Base-by-base conservation (phyloP, 2,888 invertebrate species). In the Acanthosepion esculentum region DNA sequence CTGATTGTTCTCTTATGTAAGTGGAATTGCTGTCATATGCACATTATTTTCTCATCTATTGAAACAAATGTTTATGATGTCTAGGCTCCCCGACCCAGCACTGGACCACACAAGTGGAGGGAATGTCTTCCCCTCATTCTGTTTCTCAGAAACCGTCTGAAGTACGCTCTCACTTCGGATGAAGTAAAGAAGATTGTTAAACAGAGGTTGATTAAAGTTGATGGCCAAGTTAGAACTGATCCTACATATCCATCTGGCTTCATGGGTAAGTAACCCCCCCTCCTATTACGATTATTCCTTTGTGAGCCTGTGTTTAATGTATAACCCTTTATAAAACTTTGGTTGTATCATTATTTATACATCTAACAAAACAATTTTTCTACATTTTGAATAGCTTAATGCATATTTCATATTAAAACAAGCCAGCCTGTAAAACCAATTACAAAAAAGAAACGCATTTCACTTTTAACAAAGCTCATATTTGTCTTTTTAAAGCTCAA, bases 131-230 rank as follows among this genome's bases (percentile, higher is more conserved):
- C 99, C 59, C 98, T 99, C 96, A 98, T 99, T 95, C 98, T 99
- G 97, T 99, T 99, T 98, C 98, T 99, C 95, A 98, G 99, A 97
- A 99, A 99, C 98, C 98, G 99, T 96, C 98, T 99, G 96, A 99
- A 99, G 98, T 99, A 99, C 98, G 99, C 99, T 93, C 98, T 99
- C 96, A 99, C 99, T 95, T 99, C 99, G 96, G 98, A 98, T 96
- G 99, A 99, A 98, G 99, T 99, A 55, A 99, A 98, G 95, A 99
- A 99, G 98, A 99, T 99, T 97, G 98, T 99, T 94, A 99, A 99
- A 98, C 99, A 99, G 98, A 98, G 99, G 95, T 98, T 99, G 95
- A 99, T 99, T 97, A 99, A 99, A 98, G 99, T 99, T 95, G 99
- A 99, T 97, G 99, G 99, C 96, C 99, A 99, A 98, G 98, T 99